These are phyloP conservation scores for Myripristis murdjan DNA, from an alignment of 2,797 vertebrate genomes.

Conservation along the genomic window DNA sequence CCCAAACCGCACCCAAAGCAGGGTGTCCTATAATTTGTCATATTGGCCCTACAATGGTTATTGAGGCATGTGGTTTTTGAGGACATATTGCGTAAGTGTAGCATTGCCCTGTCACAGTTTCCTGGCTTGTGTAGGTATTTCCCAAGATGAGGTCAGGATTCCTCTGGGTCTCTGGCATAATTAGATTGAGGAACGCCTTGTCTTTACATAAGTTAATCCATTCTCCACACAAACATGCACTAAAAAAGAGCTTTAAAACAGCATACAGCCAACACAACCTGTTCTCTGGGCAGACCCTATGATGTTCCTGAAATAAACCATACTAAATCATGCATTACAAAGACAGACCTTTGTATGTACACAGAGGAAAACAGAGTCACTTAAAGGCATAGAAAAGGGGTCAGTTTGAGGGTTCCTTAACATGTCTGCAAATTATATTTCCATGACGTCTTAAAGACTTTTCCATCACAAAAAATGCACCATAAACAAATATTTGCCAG, in stretches of 20 bases:
- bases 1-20: slow-evolving; percentile 38
- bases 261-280: slow-evolving; percentile 8
- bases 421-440: slow-evolving; percentile 22
- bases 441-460: slow-evolving; percentile 36
- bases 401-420: slow-evolving; percentile 14
- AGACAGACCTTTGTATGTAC: slow-evolving; percentile 14
- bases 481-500: slow-evolving; percentile 24
- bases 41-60: slow-evolving; percentile 37
- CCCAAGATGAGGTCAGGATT: slow-evolving; percentile 79
- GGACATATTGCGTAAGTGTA: slow-evolving; percentile 65
- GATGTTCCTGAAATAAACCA: slow-evolving; percentile 14
- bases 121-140: slow-evolving; percentile 78
- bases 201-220: slow-evolving; percentile 59
- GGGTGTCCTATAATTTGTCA: slow-evolving; percentile 39
- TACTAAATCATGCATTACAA: slow-evolving; percentile 5
- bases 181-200: slow-evolving; percentile 60
- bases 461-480: slow-evolving; percentile 23
- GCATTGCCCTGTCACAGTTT: slow-evolving; percentile 74
- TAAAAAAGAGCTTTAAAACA: slow-evolving; percentile 7
- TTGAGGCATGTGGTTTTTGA: slow-evolving; percentile 57
- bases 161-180: slow-evolving; percentile 58
- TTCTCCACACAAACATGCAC: slow-evolving; percentile 47
- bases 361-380: background rate
- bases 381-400: slow-evolving; percentile 33
- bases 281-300: slow-evolving; percentile 14